Percentiles rank a stretch among this genome's conserved stretches.
These are phyloP conservation scores for Callosobruchus maculatus DNA, from an alignment of 2,888 invertebrate species.

Conservation along the genomic window DNA sequence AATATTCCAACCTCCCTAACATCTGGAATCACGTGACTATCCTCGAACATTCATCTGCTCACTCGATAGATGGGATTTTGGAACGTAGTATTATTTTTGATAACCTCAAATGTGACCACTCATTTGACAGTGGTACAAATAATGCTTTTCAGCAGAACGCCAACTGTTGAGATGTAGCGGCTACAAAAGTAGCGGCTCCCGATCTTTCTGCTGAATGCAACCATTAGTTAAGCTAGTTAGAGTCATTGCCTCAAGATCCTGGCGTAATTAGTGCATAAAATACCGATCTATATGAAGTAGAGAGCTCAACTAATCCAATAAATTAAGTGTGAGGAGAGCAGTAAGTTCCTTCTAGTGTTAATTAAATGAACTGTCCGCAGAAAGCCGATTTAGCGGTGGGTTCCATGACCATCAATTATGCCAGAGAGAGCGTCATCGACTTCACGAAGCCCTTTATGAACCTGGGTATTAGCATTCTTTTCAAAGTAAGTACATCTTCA, in stretches of 20 bases:
- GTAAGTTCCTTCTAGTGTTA: neutral
- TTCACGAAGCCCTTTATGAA: constrained; percentile 93
- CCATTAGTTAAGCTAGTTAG: too few species aligned
- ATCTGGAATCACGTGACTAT: too few species aligned
- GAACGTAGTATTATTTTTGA: too few species aligned
- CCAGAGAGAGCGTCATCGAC: constrained; percentile 83
- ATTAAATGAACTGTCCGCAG: constrained; percentile 36
- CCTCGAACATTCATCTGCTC: too few species aligned
- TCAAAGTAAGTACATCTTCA: constrained; percentile 58
- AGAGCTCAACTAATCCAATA: neutral
- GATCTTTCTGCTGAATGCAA: too few species aligned
- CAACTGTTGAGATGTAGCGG: too few species aligned
- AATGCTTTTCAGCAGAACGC: too few species aligned
- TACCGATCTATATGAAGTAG: neutral
- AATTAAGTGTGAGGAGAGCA: neutral
- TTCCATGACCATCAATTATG: constrained; percentile 87
- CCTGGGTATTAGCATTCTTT: constrained; percentile 82
- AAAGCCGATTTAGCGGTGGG: constrained; percentile 86
- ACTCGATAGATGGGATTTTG: too few species aligned
- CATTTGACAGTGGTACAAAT: too few species aligned
- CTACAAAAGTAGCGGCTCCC: too few species aligned
- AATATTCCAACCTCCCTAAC: too few species aligned
- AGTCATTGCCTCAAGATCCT: neutral
- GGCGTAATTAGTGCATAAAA: neutral
- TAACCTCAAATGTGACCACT: too few species aligned